phyloP scores from a whole-genome alignment of 2,888 invertebrate genomes.

The Pinctada fucata region DNA sequence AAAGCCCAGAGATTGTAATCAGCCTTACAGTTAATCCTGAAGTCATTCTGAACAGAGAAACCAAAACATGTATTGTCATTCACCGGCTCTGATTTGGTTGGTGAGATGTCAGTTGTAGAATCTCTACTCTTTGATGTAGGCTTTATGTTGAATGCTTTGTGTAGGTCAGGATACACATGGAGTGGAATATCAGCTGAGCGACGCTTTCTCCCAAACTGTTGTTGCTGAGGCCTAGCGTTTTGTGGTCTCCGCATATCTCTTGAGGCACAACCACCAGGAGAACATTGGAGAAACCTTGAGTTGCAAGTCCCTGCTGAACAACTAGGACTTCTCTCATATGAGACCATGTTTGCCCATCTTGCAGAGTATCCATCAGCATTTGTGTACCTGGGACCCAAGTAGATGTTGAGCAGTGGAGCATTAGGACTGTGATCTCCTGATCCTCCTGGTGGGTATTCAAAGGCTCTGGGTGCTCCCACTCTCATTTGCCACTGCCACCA shows the following conservation, averaged over 20 bases:
- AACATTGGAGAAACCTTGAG: neutral
- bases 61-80: neutral
- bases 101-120: neutral
- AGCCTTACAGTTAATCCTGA: conserved; percentile 47
- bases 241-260: neutral
- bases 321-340: neutral
- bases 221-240: neutral
- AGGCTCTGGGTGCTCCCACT: neutral
- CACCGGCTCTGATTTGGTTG: neutral
- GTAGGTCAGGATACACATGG: neutral
- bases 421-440: neutral
- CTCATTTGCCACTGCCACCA: conserved; percentile 48
- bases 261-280: neutral
- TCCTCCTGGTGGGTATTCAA: neutral
- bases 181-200: neutral
- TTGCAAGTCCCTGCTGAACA: neutral
- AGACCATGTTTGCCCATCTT: neutral
- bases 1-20: conserved; percentile 51
- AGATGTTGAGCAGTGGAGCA: neutral
- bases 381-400: neutral
- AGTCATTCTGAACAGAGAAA: conserved; percentile 46
- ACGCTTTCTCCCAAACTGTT: neutral
- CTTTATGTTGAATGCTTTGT: neutral
- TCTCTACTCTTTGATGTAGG: neutral
- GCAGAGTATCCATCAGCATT: neutral